phyloP scores from a whole-genome alignment of 2,888 invertebrate genomes.

The Hypselothyrea guttata region DNA sequence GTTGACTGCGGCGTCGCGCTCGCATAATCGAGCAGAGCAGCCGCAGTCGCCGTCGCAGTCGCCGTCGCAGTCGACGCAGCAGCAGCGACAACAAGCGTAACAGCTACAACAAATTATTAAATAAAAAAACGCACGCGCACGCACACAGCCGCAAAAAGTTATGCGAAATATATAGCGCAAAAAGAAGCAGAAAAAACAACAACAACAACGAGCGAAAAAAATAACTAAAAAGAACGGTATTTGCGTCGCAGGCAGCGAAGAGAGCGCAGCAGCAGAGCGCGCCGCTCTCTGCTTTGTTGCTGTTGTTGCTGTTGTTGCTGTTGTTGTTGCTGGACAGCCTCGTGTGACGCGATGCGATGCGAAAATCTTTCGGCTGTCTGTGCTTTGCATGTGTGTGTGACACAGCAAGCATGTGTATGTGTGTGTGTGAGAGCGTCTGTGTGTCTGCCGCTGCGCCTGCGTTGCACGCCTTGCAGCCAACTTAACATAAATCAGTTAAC shows the following conservation, averaged over 20 bases:
- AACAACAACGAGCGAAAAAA: slow-evolving; percentile 22
- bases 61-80: slow-evolving; percentile 3
- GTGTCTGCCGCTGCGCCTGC: slow-evolving; percentile 42
- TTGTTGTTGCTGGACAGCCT: slow-evolving; percentile 7
- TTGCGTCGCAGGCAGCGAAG: slow-evolving; percentile 67
- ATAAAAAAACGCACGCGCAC: slow-evolving; percentile 76
- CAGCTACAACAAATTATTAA: slow-evolving; percentile 77
- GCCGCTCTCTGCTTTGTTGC: slow-evolving; percentile 10
- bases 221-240: slow-evolving; percentile 67
- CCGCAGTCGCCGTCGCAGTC: slow-evolving; percentile 26
- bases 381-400: background rate
- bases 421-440: slow-evolving; percentile 11
- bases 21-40: slow-evolving; percentile 63
- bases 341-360: slow-evolving; percentile 23
- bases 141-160: slow-evolving; percentile 57
- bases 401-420: slow-evolving; percentile 3
- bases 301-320: background rate
- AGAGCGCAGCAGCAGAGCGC: slow-evolving; percentile 20
- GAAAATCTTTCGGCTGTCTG: slow-evolving; percentile 16
- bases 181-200: slow-evolving; percentile 36
- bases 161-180: slow-evolving; percentile 72
- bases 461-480: too few species aligned
- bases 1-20: slow-evolving; percentile 63
- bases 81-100: slow-evolving; percentile 38
- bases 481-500: too few species aligned